Evolutionary conservation across 64 coral and sea anemone species (phyloP), one percentile per base, ranked within the genome.

Genomic region (Catalaphyllia jardinei): DNA sequence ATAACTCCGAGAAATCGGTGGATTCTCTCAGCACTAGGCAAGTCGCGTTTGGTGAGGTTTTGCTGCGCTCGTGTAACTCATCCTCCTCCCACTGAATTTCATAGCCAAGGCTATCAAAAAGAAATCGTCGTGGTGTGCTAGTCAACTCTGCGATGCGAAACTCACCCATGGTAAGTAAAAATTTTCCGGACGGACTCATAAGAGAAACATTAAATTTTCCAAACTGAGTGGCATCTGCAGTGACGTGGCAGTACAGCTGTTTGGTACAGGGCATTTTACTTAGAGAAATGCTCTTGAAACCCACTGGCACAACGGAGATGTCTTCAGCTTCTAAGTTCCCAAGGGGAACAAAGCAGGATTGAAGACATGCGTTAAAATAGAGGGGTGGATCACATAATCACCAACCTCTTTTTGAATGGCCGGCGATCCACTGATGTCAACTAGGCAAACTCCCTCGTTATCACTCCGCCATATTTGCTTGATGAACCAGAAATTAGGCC

Each of bases 331-430:
- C 49, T 4, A 39, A 50, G n/a, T 0, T 71, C 60, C n/a, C 22
- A 35, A 87, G 28, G 17, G 76, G 73, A 31, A 88, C 14, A 52
- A 92, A 87, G 31, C 75, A 87, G 28, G 91, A 90, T 90, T 94
- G 93, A 30, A 94, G 75, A 24, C 93, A 94, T 1, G 93, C 74
- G 71, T 94, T 60, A 90, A 83, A 55, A 94, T 71, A 6, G 87
- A 86, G 2, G 92, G 92, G 20, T 94, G 92, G 65, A 94, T 49
- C 8, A 94, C 60, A 42, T 57, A 57, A 57, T 15, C 12, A 10
- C 22, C 28, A 4, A 4, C 39, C 6, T 46, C 39, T 46, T 2
- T 5, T 46, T 46, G 39, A 46, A 46, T 46, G 4, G 6, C 39
- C 4, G 39, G 39, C 4, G 4, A 5, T 46, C 39, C 39, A 46